These are phyloP conservation scores for Melieria picta DNA, from an alignment of 2,888 invertebrate species.

Conservation along the genomic window DNA sequence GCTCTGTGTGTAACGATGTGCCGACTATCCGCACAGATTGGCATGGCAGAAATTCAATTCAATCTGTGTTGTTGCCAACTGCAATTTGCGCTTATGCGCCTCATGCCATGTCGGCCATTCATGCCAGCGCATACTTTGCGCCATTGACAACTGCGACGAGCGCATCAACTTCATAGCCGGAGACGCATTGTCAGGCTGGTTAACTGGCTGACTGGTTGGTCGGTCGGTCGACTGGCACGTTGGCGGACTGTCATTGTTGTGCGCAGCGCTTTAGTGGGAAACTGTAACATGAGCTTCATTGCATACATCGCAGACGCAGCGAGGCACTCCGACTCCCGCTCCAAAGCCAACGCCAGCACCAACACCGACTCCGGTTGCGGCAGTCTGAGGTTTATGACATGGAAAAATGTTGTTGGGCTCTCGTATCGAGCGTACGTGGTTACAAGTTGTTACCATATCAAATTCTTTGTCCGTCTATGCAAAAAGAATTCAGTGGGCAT, in stretches of 20 bases:
- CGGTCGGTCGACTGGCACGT: neutral
- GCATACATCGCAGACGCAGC: neutral
- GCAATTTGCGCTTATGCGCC: too few relatives aligned
- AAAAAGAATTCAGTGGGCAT: conserved; percentile 27
- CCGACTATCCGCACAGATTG: too few relatives aligned
- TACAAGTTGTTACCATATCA: conserved; percentile 21
- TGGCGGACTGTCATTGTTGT: neutral
- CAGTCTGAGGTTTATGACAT: conserved; percentile 6
- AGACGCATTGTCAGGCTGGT: neutral
- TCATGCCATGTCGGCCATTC: too few relatives aligned
- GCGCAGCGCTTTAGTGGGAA: conserved; percentile 21
- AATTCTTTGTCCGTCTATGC: conserved; percentile 21
- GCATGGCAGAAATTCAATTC: too few relatives aligned
- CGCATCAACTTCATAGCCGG: too few relatives aligned
- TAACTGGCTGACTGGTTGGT: neutral
- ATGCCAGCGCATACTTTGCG: too few relatives aligned
- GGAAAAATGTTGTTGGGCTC: conserved; percentile 21
- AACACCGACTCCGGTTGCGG: neutral
- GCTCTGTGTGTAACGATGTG: too few relatives aligned
- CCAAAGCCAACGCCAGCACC: conserved; percentile 7
- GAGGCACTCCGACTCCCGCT: too few relatives aligned
- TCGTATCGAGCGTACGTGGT: neutral
- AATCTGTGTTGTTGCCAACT: too few relatives aligned
- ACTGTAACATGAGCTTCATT: conserved; percentile 34
- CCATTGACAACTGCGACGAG: too few relatives aligned